Evolutionary conservation across 2,797 vertebrate genomes (phyloP), one percentile per base, ranked within the genome.

Genomic region (Acestrorhynchus altus): DNA sequence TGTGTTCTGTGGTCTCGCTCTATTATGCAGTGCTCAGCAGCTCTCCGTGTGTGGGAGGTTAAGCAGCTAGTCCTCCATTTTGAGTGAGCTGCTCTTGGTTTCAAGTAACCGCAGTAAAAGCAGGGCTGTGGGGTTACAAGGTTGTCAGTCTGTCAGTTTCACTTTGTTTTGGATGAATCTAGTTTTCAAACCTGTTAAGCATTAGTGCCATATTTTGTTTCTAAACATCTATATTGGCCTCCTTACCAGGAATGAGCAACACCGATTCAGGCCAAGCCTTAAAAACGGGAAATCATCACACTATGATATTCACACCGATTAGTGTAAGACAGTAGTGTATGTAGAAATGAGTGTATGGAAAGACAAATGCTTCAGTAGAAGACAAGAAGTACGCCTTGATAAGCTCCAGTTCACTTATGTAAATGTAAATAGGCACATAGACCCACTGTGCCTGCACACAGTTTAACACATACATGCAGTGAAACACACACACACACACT

Each of bases 11-110:
- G 70, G 63, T 70, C 49, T 31, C 22, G 72, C 59, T 44, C 74
- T 54, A 26, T 72, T 56, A 47, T 44, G 54, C 57, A 54, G 24
- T 22, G 76, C 67, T 77, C 76, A 54, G 67, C 67, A 54, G 35
- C 59, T 72, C 68, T 59, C 47, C 4, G 31, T 47, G 28, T 72
- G 73, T 65, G 73, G 22, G 67, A 76, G 78, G 74, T 76, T 68
- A 77, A 66, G 26, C 57, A 47, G 47, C 44, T 4, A 1, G 42
- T 76, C 67, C 74, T 72, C 68, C 79, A 81, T 81, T 81, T 81
- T 73, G 69, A 81, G 61, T 46, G 35, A 54, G 61, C 64, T 31
- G 49, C 52, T 54, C 7, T 15, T 35, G 26, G 66, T 68, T 28
- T 28, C n/a, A 28, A 51, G 65, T 31, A 35, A 35, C 46, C 66